Conservation (phyloP, 1,140 invertebrate species). For the Colletes latitarsis region DNA sequence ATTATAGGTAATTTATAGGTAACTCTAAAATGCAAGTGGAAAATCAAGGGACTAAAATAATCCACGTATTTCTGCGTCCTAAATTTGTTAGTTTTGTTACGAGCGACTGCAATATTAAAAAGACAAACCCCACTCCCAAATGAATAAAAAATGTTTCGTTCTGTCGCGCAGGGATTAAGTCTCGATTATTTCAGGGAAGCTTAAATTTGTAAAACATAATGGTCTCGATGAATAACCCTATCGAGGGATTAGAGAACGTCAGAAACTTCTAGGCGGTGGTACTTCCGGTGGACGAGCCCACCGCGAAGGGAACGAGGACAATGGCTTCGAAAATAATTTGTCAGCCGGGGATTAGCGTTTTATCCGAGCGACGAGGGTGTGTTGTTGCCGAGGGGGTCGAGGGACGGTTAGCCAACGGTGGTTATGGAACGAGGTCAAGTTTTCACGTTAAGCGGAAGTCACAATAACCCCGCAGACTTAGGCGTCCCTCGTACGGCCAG, state of each 20-base stretch:
- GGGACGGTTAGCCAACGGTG: too few species aligned
- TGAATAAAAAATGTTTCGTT: too few species aligned
- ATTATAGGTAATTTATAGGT: slow-evolving; percentile 34
- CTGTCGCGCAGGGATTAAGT: too few species aligned
- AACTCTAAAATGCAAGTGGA: neutral
- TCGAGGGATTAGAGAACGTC: neutral
- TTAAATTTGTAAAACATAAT: too few species aligned
- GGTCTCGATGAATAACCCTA: neutral
- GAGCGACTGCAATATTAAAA: too few species aligned
- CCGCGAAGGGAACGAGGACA: neutral
- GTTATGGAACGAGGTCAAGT: slow-evolving; percentile 16
- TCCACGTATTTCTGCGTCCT: too few species aligned
- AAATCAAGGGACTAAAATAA: too few species aligned
- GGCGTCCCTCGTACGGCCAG: slow-evolving; percentile 45
- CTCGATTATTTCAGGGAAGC: too few species aligned
- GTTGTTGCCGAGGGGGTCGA: neutral
- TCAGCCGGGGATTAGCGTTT: slow-evolving; percentile 7
- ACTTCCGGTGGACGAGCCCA: neutral
- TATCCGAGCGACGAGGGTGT: neutral
- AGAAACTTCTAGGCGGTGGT: neutral
- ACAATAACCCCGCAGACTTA: slow-evolving; percentile 49
- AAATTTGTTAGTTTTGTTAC: too few species aligned
- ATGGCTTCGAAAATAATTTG: slow-evolving; percentile 14
- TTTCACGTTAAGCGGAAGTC: slow-evolving; percentile 55
- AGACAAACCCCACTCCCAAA: too few species aligned